Conservation (phyloP, 2,888 invertebrate species). For the Andrena praecox region DNA sequence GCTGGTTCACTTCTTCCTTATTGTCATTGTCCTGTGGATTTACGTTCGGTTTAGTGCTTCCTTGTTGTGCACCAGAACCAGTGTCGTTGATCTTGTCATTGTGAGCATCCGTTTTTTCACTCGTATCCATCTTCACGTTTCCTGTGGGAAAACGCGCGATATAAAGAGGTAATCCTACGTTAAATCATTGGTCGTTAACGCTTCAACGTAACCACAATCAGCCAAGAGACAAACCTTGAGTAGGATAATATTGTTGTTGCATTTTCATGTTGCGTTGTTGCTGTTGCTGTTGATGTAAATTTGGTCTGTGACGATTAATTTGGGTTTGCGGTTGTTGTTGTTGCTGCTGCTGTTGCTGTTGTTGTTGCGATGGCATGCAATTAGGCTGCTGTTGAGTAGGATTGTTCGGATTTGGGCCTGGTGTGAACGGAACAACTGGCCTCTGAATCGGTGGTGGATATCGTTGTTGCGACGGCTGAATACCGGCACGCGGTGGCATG, state of each 20-base stretch:
- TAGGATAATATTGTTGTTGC: slow-evolving; percentile 86
- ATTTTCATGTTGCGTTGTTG: slow-evolving; percentile 83
- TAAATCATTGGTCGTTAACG: background rate
- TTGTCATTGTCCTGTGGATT: slow-evolving; percentile 81
- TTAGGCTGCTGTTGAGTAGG: slow-evolving; percentile 81
- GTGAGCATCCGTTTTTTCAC: slow-evolving; percentile 82
- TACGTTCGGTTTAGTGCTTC: slow-evolving; percentile 79
- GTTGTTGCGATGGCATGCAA: slow-evolving; percentile 83
- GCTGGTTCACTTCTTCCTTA: slow-evolving; percentile 84
- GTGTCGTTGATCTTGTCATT: slow-evolving; percentile 82
- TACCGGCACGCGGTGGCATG: slow-evolving; percentile 82
- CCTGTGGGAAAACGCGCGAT: slow-evolving; percentile 66
- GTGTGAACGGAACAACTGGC: slow-evolving; percentile 86
- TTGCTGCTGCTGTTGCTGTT: slow-evolving; percentile 78
- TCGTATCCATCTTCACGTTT: slow-evolving; percentile 83
- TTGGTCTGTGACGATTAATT: slow-evolving; percentile 79
- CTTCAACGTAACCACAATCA: background rate
- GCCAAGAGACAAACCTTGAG: slow-evolving; percentile 83
- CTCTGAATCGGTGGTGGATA: slow-evolving; percentile 86
- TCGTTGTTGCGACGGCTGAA: slow-evolving; percentile 83
- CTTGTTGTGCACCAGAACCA: slow-evolving; percentile 77
- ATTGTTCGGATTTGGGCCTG: slow-evolving; percentile 84
- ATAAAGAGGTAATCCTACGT: background rate
- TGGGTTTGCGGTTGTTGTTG: slow-evolving; percentile 76
- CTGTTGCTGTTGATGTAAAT: slow-evolving; percentile 82